Conservation (phyloP, 2,797 vertebrate genomes). For the Propithecus deckenii region DNA sequence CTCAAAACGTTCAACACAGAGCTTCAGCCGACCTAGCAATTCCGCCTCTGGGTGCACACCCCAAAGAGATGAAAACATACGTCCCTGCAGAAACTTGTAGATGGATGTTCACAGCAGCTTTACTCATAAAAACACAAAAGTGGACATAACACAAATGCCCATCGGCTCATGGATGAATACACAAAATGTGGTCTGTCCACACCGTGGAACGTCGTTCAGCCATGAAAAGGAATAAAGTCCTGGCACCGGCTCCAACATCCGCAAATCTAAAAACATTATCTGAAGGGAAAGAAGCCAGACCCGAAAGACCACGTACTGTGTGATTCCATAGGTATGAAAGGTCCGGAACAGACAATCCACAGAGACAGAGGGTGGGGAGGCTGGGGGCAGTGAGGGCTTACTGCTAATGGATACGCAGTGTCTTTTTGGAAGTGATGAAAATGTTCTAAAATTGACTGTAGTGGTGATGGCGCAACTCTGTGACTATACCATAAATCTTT, state of each 20-base stretch:
- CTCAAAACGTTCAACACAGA: neutral
- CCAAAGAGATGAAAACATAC: neutral
- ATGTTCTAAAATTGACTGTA: neutral
- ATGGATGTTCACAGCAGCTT: neutral
- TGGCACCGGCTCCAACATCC: accelerated
- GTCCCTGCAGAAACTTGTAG: neutral
- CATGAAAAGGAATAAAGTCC: accelerated
- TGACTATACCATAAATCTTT: neutral
- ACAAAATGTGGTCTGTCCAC: accelerated
- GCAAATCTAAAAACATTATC: neutral
- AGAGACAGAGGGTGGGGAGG: neutral
- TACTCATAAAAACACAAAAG: too few species aligned
- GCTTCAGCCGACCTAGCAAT: too few species aligned
- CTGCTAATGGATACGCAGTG: neutral
- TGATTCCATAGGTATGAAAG: accelerated
- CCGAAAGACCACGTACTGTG: accelerated
- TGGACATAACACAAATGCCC: neutral
- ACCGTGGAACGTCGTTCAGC: neutral
- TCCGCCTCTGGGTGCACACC: accelerated
- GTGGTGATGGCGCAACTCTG: accelerated
- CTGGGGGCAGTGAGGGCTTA: too few species aligned
- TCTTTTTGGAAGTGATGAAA: neutral
- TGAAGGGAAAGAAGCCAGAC: neutral
- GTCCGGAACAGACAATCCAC: neutral
- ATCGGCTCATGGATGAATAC: neutral